Conservation (phyloP, 2,797 vertebrate genomes). For the Prunella strophiata region DNA sequence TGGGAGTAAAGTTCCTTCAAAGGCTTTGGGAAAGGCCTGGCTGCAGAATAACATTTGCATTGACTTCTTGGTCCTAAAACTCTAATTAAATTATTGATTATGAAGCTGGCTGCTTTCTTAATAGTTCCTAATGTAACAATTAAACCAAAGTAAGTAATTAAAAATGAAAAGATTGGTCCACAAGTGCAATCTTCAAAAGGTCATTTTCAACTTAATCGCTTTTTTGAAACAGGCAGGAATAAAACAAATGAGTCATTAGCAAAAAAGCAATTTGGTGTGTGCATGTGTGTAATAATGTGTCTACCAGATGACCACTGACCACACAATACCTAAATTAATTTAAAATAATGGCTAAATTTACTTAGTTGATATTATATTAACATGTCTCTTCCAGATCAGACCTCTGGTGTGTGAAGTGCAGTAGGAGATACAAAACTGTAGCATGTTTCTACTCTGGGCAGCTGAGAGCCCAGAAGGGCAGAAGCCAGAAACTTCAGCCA, state of each 20-base stretch:
- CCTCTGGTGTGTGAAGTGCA: background rate
- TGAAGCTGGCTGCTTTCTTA: constrained; percentile 68
- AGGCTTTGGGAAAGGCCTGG: constrained; percentile 28
- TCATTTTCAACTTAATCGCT: constrained; percentile 55
- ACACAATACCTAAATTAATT: constrained; percentile 9
- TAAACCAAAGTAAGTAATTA: constrained; percentile 68
- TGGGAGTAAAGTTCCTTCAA: constrained; percentile 32
- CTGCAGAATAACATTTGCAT: constrained; percentile 58
- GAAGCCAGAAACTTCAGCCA: background rate
- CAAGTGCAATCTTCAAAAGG: constrained; percentile 52
- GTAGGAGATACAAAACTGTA: background rate
- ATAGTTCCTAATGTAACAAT: constrained; percentile 70
- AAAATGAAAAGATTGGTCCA: constrained; percentile 59
- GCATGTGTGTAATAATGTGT: constrained; percentile 4
- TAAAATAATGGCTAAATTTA: constrained; percentile 14
- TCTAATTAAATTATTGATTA: constrained; percentile 76
- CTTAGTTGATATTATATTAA: background rate
- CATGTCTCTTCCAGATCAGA: background rate
- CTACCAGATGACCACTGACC: constrained; percentile 26
- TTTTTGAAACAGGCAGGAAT: constrained; percentile 34
- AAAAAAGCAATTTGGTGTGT: constrained; percentile 12
- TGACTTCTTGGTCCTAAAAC: constrained; percentile 58
- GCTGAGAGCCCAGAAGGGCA: background rate
- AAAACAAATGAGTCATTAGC: constrained; percentile 55
- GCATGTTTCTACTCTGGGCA: background rate